Evolutionary conservation across 30 jellyfish, hydroid and myxozoan genomes (phyloP).

Genomic region (Turritopsis rubra): DNA sequence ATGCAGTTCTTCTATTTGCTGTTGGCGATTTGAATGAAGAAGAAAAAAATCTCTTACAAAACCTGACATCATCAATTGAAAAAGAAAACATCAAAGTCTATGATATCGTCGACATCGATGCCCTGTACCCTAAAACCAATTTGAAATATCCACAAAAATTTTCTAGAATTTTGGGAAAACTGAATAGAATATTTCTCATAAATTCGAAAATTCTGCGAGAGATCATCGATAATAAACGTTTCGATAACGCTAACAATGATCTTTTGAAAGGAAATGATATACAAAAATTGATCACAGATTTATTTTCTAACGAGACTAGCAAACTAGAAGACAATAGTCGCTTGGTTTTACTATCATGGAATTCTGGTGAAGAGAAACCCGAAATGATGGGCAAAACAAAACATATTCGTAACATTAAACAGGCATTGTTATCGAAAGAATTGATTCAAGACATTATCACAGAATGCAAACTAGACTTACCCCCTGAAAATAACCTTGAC

Average conservation of each 20-base stretch:
- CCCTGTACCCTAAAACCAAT: not conserved
- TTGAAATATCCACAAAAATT: not conserved
- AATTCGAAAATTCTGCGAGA: not conserved
- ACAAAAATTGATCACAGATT: not conserved
- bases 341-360: not conserved
- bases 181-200: not conserved
- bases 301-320: not conserved
- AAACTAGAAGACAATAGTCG: not conserved
- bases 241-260: not conserved
- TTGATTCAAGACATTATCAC: not conserved
- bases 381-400: not conserved
- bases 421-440: not conserved
- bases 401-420: not conserved
- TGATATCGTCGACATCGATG: not conserved
- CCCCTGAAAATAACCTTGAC: not conserved
- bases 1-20: not conserved
- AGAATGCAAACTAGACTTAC: not conserved
- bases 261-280: not conserved
- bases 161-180: not conserved
- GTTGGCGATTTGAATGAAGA: not conserved
- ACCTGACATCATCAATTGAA: not conserved
- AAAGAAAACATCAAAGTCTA: not conserved
- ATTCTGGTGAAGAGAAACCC: not conserved
- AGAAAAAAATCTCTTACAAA: not conserved
- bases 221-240: not conserved